A percentile compares a stretch with the other conserved stretches of the same genome.
Conservation (phyloP, 2,113 vertebrate genomes). For the Copsychus sechellarum region DNA sequence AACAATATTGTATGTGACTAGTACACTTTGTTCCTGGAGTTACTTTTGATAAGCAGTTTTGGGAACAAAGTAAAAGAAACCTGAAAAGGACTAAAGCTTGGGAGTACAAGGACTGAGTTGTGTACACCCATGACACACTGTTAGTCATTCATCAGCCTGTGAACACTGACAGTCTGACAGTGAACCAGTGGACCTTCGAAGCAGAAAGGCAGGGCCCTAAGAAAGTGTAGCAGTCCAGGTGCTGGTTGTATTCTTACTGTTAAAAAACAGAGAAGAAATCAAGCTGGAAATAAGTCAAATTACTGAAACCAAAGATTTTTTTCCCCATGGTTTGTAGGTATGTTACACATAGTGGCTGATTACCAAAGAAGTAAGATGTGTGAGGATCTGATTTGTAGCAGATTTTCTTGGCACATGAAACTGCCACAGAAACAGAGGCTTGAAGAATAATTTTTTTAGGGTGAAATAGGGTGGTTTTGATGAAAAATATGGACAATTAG, state of each 20-base stretch:
- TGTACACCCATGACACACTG: rapidly evolving
- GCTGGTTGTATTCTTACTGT: not conserved
- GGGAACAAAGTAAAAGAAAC: not conserved
- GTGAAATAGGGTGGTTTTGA: not conserved
- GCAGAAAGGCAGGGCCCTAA: not conserved
- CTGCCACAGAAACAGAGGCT: not conserved
- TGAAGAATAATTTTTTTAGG: not conserved
- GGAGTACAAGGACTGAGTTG: not conserved
- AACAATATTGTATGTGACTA: not conserved
- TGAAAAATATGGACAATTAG: not conserved
- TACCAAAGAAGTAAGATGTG: not conserved
- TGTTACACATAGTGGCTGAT: not conserved
- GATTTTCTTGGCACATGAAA: not conserved
- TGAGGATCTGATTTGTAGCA: not conserved
- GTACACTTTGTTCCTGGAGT: not conserved
- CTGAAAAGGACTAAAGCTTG: not conserved
- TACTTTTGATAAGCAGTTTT: not conserved
- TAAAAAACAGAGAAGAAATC: not conserved
- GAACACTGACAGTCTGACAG: not conserved
- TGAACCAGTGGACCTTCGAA: not conserved
- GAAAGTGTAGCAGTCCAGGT: not conserved
- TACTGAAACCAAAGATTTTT: not conserved
- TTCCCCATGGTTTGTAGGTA: not conserved
- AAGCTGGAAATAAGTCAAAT: not conserved
- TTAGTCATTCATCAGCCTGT: not conserved